These are phyloP conservation scores for Heterodera schachtii DNA, from an alignment of 1,140 invertebrate genomes.

Conservation along the genomic window DNA sequence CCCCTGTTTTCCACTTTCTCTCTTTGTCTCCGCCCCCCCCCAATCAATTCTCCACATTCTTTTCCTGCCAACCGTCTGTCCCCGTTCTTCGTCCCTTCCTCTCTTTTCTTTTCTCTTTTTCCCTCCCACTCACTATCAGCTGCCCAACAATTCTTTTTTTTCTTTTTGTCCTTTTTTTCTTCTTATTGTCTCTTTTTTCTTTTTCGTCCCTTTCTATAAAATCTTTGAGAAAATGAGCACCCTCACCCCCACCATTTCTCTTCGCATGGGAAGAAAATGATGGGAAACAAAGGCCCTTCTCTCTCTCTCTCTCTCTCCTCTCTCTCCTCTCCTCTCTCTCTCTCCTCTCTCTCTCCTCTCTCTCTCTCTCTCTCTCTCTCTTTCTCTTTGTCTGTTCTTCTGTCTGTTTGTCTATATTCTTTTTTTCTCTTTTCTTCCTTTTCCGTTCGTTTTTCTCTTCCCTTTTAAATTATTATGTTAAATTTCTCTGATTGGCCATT, in stretches of 20 bases:
- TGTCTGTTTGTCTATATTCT: no score
- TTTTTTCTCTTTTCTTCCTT: background rate
- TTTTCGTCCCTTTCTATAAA: background rate
- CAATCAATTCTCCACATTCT: slow-evolving; percentile 24
- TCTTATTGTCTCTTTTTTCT: background rate
- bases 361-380: background rate
- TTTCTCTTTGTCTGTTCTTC: no score
- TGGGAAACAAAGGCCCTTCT: background rate
- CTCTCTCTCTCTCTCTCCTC: background rate
- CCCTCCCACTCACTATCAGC: background rate
- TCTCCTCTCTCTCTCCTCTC: background rate
- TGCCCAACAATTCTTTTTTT: background rate
- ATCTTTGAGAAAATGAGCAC: background rate
- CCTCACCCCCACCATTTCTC: background rate
- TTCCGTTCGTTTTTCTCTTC: background rate
- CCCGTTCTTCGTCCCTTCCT: background rate
- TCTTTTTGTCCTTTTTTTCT: background rate
- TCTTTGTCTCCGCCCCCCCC: background rate
- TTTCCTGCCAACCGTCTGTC: background rate
- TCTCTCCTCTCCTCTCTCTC: background rate
- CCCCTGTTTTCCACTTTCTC: background rate
- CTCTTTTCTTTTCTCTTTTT: slow-evolving; percentile 8
- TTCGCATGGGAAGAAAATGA: background rate
- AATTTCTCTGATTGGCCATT: no score
- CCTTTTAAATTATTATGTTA: no score